Percentiles rank a stretch among this genome's conserved stretches.
These are phyloP conservation scores for Thermophis baileyi DNA, from an alignment of 2,113 vertebrate species.

Conservation along the genomic window DNA sequence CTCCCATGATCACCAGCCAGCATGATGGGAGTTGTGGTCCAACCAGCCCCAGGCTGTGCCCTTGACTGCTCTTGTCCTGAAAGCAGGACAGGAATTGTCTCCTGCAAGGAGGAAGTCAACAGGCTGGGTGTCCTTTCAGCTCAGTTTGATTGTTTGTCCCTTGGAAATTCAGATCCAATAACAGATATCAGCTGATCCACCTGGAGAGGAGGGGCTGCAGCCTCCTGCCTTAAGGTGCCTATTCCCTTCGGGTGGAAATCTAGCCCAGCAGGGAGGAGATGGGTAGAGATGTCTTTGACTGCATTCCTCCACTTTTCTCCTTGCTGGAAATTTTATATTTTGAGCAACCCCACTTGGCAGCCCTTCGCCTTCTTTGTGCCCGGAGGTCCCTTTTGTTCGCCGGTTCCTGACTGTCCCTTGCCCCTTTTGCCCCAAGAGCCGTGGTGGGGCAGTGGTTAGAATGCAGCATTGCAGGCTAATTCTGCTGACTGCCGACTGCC, in stretches of 20 bases:
- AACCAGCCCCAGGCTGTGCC: neutral
- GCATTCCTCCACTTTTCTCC: neutral
- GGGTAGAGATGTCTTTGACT: too few relatives aligned
- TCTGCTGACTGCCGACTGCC: too few relatives aligned
- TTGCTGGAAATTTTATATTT: neutral
- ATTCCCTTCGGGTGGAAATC: neutral
- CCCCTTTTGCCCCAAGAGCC: too few relatives aligned
- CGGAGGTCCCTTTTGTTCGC: neutral
- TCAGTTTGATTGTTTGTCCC: neutral
- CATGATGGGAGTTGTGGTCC: neutral
- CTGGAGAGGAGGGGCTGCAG: neutral
- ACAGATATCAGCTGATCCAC: too few relatives aligned
- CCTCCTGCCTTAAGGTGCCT: fast-evolving
- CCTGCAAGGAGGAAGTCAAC: neutral
- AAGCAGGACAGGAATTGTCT: neutral
- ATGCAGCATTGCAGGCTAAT: too few relatives aligned
- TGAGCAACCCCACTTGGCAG: neutral
- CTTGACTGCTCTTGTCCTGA: neutral
- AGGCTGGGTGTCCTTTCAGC: neutral
- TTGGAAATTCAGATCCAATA: neutral
- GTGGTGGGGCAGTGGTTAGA: too few relatives aligned
- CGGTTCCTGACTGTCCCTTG: too few relatives aligned
- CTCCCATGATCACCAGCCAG: neutral
- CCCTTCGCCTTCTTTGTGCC: neutral
- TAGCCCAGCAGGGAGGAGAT: neutral